Evolutionary conservation across 2,797 vertebrate species (phyloP).

Genomic region (Acanthurus leucopareius): DNA sequence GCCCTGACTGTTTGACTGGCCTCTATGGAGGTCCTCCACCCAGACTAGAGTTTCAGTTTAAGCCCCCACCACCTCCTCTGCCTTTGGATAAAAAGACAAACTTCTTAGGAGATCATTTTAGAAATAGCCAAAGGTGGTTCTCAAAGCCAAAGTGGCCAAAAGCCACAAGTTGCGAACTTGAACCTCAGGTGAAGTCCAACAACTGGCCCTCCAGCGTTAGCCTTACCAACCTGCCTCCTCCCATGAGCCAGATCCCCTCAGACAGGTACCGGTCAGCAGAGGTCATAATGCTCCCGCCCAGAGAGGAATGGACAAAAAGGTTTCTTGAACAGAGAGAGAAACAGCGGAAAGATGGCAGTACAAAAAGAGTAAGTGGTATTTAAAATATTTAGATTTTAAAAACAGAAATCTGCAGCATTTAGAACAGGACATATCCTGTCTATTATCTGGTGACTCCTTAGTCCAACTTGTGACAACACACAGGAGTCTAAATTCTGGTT

Average conservation of each 20-base stretch:
- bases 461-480: not conserved
- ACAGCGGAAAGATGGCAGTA: constrained; percentile 54
- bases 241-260: constrained; percentile 92
- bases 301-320: constrained; percentile 90
- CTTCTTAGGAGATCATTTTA: constrained; percentile 71
- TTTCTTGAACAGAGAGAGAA: constrained; percentile 87
- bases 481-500: not conserved
- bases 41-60: constrained; percentile 86
- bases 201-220: constrained; percentile 80
- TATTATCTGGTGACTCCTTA: not conserved
- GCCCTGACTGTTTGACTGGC: constrained; percentile 83
- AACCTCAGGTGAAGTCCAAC: constrained; percentile 85
- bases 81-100: constrained; percentile 79
- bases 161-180: constrained; percentile 84
- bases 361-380: constrained; percentile 75
- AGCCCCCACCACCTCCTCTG: constrained; percentile 84
- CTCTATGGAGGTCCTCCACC: constrained; percentile 86
- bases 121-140: constrained; percentile 89
- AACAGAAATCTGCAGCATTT: not conserved
- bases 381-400: not conserved
- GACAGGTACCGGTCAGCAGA: constrained; percentile 90
- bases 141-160: constrained; percentile 92
- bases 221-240: constrained; percentile 86
- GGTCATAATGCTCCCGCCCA: constrained; percentile 83
- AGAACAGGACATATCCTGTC: not conserved